These are phyloP conservation scores for Araneus ventricosus DNA, from an alignment of 1,140 invertebrate genomes.

Conservation along the genomic window DNA sequence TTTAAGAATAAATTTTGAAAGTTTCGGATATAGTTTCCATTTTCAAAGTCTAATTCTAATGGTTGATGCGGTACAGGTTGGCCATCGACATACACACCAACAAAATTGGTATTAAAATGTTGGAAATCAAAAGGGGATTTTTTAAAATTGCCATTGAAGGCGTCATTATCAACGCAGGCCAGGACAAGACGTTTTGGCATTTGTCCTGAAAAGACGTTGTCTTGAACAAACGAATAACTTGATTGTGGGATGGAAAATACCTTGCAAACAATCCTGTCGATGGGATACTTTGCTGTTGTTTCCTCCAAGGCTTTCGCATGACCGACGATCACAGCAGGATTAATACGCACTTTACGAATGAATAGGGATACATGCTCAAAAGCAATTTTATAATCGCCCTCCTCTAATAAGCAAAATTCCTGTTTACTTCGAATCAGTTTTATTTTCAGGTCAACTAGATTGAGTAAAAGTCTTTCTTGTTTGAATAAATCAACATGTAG, in stretches of 20 bases:
- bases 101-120: constrained; percentile 28
- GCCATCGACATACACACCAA: constrained; percentile 39
- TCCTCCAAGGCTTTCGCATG: constrained; percentile 46
- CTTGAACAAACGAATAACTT: not conserved
- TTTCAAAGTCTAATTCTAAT: too few species aligned
- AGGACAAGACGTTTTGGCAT: constrained; percentile 24
- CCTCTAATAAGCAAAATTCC: constrained; percentile 19
- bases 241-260: constrained; percentile 33
- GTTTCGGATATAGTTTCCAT: too few species aligned
- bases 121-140: constrained; percentile 41
- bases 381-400: not conserved
- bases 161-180: not conserved
- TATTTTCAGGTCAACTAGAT: constrained; percentile 23
- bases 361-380: constrained; percentile 16
- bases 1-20: too few species aligned
- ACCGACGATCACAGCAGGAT: constrained; percentile 23
- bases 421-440: constrained; percentile 55
- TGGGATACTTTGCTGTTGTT: constrained; percentile 24
- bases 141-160: constrained; percentile 2
- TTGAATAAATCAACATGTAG: constrained; percentile 44
- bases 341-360: constrained; percentile 16
- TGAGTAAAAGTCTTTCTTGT: constrained; percentile 39
- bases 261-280: not conserved
- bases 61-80: not conserved
- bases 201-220: constrained; percentile 41